phyloP scores from a whole-genome alignment of 2,888 invertebrate genomes.

The Lithophane leautieri region DNA sequence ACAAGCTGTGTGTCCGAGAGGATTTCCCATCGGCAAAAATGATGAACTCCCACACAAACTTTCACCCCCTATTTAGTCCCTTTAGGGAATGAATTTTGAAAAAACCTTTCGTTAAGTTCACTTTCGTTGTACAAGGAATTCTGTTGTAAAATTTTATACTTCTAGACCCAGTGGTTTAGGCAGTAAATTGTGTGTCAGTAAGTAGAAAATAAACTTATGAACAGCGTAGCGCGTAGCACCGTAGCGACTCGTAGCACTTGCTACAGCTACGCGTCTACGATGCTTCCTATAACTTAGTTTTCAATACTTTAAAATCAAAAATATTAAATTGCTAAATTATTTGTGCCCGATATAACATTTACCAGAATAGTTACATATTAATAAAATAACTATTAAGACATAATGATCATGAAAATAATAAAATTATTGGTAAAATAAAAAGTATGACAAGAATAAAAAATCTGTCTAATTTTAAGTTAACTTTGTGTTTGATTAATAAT shows the following conservation, averaged over 20 bases:
- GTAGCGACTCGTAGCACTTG: slow-evolving; percentile 23
- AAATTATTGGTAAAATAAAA: neutral
- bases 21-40: no score
- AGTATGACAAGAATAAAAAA: neutral
- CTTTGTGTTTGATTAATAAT: neutral
- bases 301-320: neutral
- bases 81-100: neutral
- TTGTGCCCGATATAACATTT: no score
- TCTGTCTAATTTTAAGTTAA: neutral
- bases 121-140: neutral
- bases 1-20: no score
- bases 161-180: neutral
- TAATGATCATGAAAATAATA: neutral
- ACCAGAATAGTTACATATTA: neutral
- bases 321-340: neutral
- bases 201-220: neutral
- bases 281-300: neutral
- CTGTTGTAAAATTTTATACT: neutral
- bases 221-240: slow-evolving; percentile 8
- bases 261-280: slow-evolving; percentile 14
- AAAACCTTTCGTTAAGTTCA: neutral
- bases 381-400: neutral
- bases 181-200: neutral
- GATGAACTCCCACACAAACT: neutral
- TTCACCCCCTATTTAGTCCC: neutral